These are phyloP conservation scores for Dipodomys ordii DNA, from an alignment of 2,113 vertebrate genomes.

Conservation along the genomic window DNA sequence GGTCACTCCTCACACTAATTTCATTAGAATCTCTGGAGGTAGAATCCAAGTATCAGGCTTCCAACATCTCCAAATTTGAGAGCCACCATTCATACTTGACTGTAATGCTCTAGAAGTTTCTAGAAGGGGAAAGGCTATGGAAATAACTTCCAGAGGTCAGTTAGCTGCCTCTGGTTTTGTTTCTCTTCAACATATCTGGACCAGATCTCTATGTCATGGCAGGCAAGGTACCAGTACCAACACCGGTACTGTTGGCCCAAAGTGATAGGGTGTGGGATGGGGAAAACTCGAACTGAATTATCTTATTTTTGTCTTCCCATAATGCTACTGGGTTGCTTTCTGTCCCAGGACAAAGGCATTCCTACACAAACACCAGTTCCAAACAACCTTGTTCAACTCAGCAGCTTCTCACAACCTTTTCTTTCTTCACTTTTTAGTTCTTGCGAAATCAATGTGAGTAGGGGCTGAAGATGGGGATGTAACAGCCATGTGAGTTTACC, in stretches of 20 bases:
- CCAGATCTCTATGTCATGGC: no score
- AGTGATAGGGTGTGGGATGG: no score
- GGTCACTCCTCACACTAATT: background rate
- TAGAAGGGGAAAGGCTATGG: background rate
- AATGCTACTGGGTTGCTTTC: no score
- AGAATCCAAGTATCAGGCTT: background rate
- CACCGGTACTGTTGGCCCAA: no score
- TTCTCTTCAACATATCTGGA: background rate
- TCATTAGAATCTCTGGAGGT: background rate
- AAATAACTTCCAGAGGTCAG: conserved; percentile 11
- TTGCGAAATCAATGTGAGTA: no score
- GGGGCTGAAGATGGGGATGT: background rate
- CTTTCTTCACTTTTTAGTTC: background rate
- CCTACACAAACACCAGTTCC: no score
- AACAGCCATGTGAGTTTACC: background rate
- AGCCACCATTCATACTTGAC: background rate
- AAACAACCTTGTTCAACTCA: background rate
- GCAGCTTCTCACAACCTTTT: background rate
- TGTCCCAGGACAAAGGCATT: no score
- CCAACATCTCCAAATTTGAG: background rate
- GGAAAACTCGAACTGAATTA: no score
- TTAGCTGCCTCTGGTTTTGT: background rate
- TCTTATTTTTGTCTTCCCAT: no score
- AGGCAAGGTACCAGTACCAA: no score
- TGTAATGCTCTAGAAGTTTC: background rate